phyloP scores from a whole-genome alignment of 2,888 invertebrate genomes.

The Torymus texanus region DNA sequence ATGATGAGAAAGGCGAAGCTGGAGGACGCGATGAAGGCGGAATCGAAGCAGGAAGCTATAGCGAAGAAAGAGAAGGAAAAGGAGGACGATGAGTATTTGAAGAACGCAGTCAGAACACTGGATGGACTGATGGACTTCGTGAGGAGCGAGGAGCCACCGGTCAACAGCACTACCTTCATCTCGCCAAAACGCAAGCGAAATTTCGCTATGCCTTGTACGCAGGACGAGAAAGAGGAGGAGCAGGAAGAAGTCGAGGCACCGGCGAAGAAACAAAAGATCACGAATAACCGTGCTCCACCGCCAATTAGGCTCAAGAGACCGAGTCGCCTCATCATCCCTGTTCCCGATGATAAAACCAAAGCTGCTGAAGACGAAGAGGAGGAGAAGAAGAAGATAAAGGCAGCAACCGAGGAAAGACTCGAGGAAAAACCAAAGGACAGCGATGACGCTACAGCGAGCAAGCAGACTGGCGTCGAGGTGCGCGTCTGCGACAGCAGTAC shows the following conservation, averaged over 20 bases:
- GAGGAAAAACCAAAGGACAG: slow-evolving; percentile 28
- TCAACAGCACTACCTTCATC: too few relatives aligned
- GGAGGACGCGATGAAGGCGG: slow-evolving; percentile 30
- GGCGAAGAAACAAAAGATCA: slow-evolving; percentile 9
- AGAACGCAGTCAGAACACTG: slow-evolving; percentile 71
- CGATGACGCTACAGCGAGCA: slow-evolving; percentile 32
- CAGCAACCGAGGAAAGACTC: not conserved
- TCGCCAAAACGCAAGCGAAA: too few relatives aligned
- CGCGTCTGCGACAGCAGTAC: slow-evolving; percentile 70
- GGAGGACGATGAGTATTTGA: slow-evolving; percentile 52
- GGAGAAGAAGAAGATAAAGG: slow-evolving; percentile 19
- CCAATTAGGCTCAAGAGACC: slow-evolving; percentile 55
- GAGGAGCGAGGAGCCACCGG: too few relatives aligned
- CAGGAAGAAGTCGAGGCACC: slow-evolving; percentile 21
- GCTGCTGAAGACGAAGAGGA: slow-evolving; percentile 33
- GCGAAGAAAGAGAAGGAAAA: slow-evolving; percentile 1
- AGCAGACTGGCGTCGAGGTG: slow-evolving; percentile 63
- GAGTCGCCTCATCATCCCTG: not conserved
- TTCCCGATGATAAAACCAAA: slow-evolving; percentile 29
- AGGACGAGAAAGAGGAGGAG: not conserved
- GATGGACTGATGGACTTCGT: slow-evolving; percentile 67
- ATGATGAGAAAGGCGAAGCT: slow-evolving; percentile 58
- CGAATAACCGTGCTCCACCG: slow-evolving; percentile 16
- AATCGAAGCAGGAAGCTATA: not conserved
- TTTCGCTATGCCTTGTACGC: too few relatives aligned